Conservation (phyloP, 2,113 vertebrate genomes). For the Saguinus midas region DNA sequence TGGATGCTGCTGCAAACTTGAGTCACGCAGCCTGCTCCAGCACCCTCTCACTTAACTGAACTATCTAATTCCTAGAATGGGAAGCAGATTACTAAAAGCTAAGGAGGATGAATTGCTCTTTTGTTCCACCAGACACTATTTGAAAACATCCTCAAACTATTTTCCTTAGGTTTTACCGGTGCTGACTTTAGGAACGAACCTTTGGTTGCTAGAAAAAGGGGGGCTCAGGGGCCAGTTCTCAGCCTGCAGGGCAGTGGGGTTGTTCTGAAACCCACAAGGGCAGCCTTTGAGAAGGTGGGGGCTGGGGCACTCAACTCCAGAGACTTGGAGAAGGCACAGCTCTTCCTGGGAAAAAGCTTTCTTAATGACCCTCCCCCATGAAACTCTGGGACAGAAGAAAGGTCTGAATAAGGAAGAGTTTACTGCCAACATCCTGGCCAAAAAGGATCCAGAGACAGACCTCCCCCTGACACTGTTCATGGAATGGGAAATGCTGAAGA, state of each 20-base stretch:
- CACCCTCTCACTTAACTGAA: constrained; percentile 53
- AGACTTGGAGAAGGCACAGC: constrained; percentile 48
- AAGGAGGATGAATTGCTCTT: constrained; percentile 53
- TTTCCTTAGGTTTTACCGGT: constrained; percentile 2
- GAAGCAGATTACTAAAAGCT: constrained; percentile 53
- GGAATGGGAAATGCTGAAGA: constrained; percentile 30
- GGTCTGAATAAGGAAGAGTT: constrained; percentile 67
- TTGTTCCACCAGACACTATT: constrained; percentile 63
- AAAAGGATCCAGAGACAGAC: constrained; percentile 40
- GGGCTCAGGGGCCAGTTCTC: background rate
- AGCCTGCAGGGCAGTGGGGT: background rate
- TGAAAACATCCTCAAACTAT: constrained; percentile 67
- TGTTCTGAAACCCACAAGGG: constrained; percentile 62
- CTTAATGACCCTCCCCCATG: constrained; percentile 53
- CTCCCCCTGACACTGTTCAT: background rate
- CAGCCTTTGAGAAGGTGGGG: constrained; percentile 40
- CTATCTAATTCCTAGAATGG: constrained; percentile 55
- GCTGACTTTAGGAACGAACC: background rate
- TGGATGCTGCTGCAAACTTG: background rate
- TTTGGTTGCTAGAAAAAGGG: background rate
- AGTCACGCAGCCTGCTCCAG: background rate
- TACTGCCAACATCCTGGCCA: constrained; percentile 66
- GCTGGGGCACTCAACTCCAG: constrained; percentile 14
- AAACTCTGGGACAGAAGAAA: constrained; percentile 53
- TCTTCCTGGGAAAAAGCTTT: constrained; percentile 74